A percentile compares a stretch with the other conserved stretches of the same genome.
These are phyloP conservation scores for Drosophila saltans DNA, from an alignment of 1,140 invertebrate species.

Conservation along the genomic window DNA sequence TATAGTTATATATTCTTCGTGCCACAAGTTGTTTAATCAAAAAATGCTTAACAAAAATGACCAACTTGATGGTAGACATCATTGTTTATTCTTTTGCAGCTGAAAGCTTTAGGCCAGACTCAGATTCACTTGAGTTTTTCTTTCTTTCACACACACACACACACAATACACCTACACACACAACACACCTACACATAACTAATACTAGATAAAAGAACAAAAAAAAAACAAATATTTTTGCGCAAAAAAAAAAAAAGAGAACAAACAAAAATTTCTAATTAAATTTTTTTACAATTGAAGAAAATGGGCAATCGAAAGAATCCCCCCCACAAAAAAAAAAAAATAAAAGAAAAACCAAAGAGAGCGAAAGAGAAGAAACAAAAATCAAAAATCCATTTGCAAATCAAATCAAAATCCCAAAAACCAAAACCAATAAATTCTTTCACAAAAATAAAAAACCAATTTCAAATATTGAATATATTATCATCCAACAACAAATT, in stretches of 20 bases:
- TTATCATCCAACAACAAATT: conserved; percentile 47
- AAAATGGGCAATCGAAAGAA: conserved; percentile 28
- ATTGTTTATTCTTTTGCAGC: conserved; percentile 4
- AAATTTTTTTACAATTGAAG: conserved; percentile 59
- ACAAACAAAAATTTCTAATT: conserved; percentile 53
- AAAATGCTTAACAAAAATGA: conserved; percentile 1
- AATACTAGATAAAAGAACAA: conserved; percentile 9
- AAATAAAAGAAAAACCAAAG: conserved; percentile 42
- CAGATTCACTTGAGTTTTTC: conserved; percentile 12
- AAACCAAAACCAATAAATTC: conserved; percentile 50
- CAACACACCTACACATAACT: conserved; percentile 25
- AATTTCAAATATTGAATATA: conserved; percentile 38
- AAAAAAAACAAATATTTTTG: conserved; percentile 61
- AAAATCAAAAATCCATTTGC: conserved; percentile 62
- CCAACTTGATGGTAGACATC: conserved; percentile 34
- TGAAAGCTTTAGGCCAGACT: conserved; percentile 23
- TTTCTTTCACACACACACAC: conserved; percentile 37
- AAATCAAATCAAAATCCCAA: conserved; percentile 40
- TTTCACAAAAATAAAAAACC: conserved; percentile 59
- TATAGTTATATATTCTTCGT: background rate
- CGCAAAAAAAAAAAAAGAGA: conserved; percentile 52
- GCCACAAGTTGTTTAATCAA: conserved; percentile 1
- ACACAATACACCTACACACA: conserved; percentile 19
- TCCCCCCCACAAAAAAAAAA: conserved; percentile 34
- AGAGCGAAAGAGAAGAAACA: conserved; percentile 82